phyloP scores from a whole-genome alignment of 23 tunicate genomes.

The Diplosoma virens region DNA sequence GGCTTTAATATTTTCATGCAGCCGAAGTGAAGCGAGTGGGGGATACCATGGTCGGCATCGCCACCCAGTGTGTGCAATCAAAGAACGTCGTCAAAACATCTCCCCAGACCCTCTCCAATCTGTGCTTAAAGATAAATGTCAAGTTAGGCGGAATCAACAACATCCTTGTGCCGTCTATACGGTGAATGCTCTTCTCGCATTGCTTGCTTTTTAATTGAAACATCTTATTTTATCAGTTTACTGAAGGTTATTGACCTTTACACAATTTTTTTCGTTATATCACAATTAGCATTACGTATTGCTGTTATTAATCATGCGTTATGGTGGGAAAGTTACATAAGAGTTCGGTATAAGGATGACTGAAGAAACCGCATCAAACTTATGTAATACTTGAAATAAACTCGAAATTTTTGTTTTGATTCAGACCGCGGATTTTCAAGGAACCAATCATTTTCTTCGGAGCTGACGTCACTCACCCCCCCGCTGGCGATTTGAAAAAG shows the following conservation, averaged over 20 bases:
- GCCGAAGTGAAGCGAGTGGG: slow-evolving; percentile 99
- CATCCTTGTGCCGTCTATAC: slow-evolving; percentile 77
- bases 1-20: slow-evolving; percentile 19
- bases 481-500: slow-evolving; percentile 97
- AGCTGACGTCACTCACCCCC: slow-evolving; percentile 99
- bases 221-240: no score
- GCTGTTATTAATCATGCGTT: no score
- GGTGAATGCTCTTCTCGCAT: no score
- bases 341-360: no score
- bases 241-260: no score
- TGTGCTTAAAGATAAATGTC: slow-evolving; percentile 98
- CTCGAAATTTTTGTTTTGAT: no score
- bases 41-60: slow-evolving; percentile 97
- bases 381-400: no score
- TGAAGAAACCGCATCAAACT: no score
- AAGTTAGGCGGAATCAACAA: slow-evolving; percentile 99
- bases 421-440: slow-evolving; percentile 83
- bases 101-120: slow-evolving; percentile 96
- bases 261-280: no score
- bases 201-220: no score
- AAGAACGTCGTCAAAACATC: slow-evolving; percentile 96
- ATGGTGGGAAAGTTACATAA: no score
- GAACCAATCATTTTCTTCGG: slow-evolving; percentile 99
- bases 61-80: slow-evolving; percentile 99
- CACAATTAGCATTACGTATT: no score